Base-by-base conservation (phyloP, 2,113 vertebrate genomes). In the Corythoichthys intestinalis region DNA sequence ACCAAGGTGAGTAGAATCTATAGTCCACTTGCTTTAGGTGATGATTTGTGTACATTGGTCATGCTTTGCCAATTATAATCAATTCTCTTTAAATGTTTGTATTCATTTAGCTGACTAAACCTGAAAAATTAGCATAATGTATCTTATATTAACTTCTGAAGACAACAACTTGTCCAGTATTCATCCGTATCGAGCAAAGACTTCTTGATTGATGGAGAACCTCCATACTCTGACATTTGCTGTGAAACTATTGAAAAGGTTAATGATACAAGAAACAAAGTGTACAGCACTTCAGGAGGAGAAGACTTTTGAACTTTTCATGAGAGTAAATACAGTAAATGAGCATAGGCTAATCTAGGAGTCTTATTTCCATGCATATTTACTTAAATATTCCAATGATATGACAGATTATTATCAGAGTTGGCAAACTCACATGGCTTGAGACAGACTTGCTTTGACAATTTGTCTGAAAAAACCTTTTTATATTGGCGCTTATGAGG, bases 231-330 rank as follows among this genome's bases (percentile, higher is more conserved):
- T 88, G 87, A 79, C 86, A 90, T 90, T 90, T 88, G 78, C 76
- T 73, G 71, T 68, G 61, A 41, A 77, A 63, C 67, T 20, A 37
- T 11, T 80, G 87, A 88, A 89, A 90, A 90, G 87, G 86, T 89
- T 86, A 90, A 89, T 13, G 83, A 83, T 71, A 73, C 58, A 62
- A 66, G 37, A 69, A 85, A 87, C 78, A 72, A 83, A 87, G 77
- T 68, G 71, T 56, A 60, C 41, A 66, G 38, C 72, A 48, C 49
- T 67, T 34, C 17, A 47, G 38, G 66, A 70, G 69, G 65, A 34
- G 8, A 76, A 54, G 50, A 41, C 52, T 60, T 69, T 72, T 46
- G 53, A 67, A 35, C 11, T 41, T 28, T 46, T 63, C 15, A 63
- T 47, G 28, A 20, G 41, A 47, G 39, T 61, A 28, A 63, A 47